phyloP scores from a whole-genome alignment of 2,113 vertebrate species.

The Lethenteron camtschaticum region DNA sequence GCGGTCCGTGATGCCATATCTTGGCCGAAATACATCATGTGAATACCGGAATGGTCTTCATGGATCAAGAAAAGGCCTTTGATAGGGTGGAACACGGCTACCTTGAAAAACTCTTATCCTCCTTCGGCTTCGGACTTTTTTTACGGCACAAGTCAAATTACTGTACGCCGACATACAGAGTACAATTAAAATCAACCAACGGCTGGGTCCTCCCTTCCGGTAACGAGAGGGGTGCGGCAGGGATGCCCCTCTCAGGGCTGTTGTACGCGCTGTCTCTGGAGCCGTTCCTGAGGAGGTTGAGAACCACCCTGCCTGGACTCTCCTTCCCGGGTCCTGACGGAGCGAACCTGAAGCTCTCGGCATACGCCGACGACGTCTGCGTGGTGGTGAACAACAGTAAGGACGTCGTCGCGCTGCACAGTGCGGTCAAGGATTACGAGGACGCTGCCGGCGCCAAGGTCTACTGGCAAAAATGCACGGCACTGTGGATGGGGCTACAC shows the following conservation, averaged over 20 bases:
- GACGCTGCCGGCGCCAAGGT: background rate
- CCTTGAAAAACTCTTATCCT: background rate
- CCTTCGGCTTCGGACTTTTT: background rate
- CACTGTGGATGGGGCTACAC: background rate
- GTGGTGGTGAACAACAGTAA: background rate
- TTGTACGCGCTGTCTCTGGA: background rate
- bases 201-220: background rate
- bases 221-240: background rate
- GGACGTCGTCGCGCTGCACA: background rate
- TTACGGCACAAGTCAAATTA: background rate
- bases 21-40: background rate
- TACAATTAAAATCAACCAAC: background rate
- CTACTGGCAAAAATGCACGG: background rate
- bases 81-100: background rate
- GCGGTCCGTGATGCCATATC: background rate
- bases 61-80: background rate
- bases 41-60: background rate
- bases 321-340: background rate
- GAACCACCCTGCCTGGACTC: background rate
- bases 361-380: conserved; percentile 1
- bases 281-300: background rate
- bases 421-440: background rate
- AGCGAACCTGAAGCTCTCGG: background rate
- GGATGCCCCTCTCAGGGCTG: conserved; percentile 1
- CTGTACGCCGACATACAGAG: background rate